phyloP scores from a whole-genome alignment of 2,888 invertebrate genomes.

The Coleophora deauratella region DNA sequence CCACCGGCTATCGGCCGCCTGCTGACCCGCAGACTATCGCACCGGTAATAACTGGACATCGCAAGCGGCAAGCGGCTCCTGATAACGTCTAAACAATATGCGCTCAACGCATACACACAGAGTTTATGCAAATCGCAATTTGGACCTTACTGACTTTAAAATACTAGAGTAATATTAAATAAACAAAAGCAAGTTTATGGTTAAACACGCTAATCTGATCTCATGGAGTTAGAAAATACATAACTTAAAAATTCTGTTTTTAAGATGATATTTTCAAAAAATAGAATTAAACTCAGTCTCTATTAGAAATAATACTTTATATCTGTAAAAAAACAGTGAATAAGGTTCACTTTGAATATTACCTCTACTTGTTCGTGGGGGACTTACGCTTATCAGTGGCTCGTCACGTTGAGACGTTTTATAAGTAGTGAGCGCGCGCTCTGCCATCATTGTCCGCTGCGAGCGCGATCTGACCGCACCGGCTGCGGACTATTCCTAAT shows the following conservation, averaged over 20 bases:
- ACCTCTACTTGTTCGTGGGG: conserved; percentile 44
- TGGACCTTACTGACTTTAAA: conserved; percentile 7
- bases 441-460: conserved; percentile 51
- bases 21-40: conserved; percentile 73
- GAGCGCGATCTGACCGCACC: conserved; percentile 46
- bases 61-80: conserved; percentile 65
- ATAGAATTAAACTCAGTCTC: no score
- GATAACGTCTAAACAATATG: conserved; percentile 47
- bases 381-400: conserved; percentile 60
- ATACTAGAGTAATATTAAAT: no score
- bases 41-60: conserved; percentile 73
- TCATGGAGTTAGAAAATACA: no score
- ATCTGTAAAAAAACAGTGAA: no score
- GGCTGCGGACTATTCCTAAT: conserved; percentile 11
- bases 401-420: conserved; percentile 60
- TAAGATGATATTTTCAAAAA: no score
- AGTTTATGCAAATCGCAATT: conserved; percentile 7
- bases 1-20: conserved; percentile 69
- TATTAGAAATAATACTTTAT: no score
- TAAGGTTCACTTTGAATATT: no score
- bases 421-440: conserved; percentile 56
- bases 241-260: no score
- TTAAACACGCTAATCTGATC: no score
- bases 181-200: no score
- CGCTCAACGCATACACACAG: conserved; percentile 9